phyloP scores from a whole-genome alignment of 1,140 invertebrate species.

The Panagrolaimus sp. region DNA sequence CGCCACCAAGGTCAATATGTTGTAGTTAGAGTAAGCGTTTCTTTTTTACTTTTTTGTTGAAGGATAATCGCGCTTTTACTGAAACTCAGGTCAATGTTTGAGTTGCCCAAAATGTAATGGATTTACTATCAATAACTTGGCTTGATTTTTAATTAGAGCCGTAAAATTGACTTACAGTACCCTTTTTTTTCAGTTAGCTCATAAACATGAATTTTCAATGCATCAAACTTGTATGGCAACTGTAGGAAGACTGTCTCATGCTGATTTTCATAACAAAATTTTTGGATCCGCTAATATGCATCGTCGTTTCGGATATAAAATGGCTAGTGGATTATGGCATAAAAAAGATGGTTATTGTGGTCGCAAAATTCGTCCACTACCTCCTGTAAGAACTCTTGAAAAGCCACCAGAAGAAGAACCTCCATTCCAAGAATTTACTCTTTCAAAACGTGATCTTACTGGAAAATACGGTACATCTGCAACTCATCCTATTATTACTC shows the following conservation, averaged over 20 bases:
- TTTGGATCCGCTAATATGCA: constrained; percentile 56
- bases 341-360: constrained; percentile 80
- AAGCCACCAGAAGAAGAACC: constrained; percentile 26
- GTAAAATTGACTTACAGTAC: too few relatives aligned
- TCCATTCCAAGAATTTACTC: constrained; percentile 43
- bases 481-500: constrained; percentile 24
- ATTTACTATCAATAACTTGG: too few relatives aligned
- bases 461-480: constrained; percentile 25
- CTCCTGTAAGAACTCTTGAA: constrained; percentile 54
- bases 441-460: constrained; percentile 36
- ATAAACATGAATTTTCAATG: constrained; percentile 75
- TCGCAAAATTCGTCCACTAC: constrained; percentile 72
- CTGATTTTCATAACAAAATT: constrained; percentile 64
- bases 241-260: constrained; percentile 80
- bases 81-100: too few relatives aligned
- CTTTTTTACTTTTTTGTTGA: constrained; percentile 10
- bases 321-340: constrained; percentile 83
- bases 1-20: constrained; percentile 70
- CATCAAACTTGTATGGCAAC: constrained; percentile 78
- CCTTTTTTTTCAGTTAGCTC: constrained; percentile 61
- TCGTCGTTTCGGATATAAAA: constrained; percentile 54
- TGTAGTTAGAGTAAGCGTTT: constrained; percentile 65
- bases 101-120: too few relatives aligned
- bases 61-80: too few relatives aligned
- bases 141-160: too few relatives aligned